Evolutionary conservation across 2,113 vertebrate species (phyloP).

Genomic region (Ictalurus furcatus): DNA sequence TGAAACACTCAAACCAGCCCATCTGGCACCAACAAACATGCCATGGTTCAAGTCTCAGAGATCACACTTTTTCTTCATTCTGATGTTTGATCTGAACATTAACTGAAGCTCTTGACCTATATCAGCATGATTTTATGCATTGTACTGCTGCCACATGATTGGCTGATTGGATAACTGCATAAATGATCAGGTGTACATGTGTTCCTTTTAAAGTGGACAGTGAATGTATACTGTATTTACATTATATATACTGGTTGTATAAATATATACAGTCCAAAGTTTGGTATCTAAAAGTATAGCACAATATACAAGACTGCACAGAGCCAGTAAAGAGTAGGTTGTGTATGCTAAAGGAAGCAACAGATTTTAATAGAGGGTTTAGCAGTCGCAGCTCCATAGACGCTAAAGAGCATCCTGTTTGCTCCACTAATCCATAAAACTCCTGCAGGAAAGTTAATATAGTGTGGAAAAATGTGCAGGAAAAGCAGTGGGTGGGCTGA

Average conservation of each 20-base stretch:
- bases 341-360: neutral
- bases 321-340: neutral
- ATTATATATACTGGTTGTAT: neutral
- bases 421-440: neutral
- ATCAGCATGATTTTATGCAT: neutral
- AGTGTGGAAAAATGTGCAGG: neutral
- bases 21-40: too few relatives aligned
- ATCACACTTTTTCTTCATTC: neutral
- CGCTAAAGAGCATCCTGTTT: slow-evolving; percentile 19
- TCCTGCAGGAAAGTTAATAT: slow-evolving; percentile 9
- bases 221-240: neutral
- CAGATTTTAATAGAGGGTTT: neutral
- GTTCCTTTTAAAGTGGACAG: too few relatives aligned
- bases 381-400: neutral
- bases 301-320: neutral
- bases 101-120: neutral
- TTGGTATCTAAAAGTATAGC: neutral
- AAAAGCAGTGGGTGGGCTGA: neutral
- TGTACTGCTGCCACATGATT: neutral
- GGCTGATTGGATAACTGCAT: neutral
- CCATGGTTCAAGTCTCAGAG: too few relatives aligned
- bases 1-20: too few relatives aligned
- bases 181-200: neutral
- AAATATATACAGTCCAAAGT: neutral
- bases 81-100: neutral